These are phyloP conservation scores for Notolabrus celidotus DNA, from an alignment of 2,797 vertebrate species.

Conservation along the genomic window DNA sequence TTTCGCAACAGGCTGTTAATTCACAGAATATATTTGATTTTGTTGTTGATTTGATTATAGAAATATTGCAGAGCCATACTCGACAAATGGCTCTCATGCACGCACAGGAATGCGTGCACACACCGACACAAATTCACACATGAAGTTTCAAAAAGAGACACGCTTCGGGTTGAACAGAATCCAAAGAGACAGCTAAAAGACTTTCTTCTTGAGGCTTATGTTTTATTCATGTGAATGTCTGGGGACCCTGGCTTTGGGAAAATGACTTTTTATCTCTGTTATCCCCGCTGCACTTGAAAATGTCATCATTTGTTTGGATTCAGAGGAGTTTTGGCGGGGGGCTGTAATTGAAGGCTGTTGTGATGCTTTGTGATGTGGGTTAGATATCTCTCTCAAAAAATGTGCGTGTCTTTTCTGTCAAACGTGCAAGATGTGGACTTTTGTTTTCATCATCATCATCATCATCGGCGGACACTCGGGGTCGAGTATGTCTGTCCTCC, in stretches of 20 bases:
- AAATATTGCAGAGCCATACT: constrained; percentile 9
- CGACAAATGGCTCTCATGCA: constrained; percentile 9
- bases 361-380: constrained; percentile 35
- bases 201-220: constrained; percentile 61
- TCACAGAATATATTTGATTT: constrained; percentile 7
- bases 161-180: constrained; percentile 53
- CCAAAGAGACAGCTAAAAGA: constrained; percentile 59
- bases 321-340: constrained; percentile 33
- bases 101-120: constrained; percentile 13
- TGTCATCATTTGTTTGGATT: constrained; percentile 69
- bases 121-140: constrained; percentile 11
- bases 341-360: constrained; percentile 56
- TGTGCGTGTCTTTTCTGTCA: constrained; percentile 22
- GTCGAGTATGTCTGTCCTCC: no score
- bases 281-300: constrained; percentile 58
- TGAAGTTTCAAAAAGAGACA: constrained; percentile 33
- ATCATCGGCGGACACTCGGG: no score
- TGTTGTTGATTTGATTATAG: background rate
- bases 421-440: constrained; percentile 10
- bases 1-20: constrained; percentile 21
- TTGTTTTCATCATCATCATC: no score
- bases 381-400: constrained; percentile 5
- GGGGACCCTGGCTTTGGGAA: constrained; percentile 60
- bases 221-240: constrained; percentile 74
- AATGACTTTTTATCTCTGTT: constrained; percentile 69